Percentiles rank a stretch among this genome's conserved stretches.
phyloP scores from a whole-genome alignment of 2,797 vertebrate genomes.

The Picus viridis region DNA sequence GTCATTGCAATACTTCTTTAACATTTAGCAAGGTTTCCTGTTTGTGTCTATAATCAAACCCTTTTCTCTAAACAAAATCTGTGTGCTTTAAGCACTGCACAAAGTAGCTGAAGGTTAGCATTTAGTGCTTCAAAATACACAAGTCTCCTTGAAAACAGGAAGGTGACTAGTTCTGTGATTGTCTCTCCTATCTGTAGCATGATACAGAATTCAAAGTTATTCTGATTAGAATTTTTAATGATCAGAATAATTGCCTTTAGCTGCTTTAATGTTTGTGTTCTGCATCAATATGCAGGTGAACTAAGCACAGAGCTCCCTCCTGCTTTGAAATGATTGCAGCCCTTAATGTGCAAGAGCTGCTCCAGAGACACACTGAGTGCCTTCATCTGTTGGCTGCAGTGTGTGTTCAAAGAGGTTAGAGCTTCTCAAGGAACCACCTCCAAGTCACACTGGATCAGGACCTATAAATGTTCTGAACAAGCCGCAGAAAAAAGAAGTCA shows the following conservation, averaged over 20 bases:
- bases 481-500: neutral
- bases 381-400: neutral
- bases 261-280: constrained; percentile 1
- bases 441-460: neutral
- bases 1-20: neutral
- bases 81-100: neutral
- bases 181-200: neutral
- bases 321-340: constrained; percentile 34
- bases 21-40: neutral
- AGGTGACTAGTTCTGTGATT: constrained; percentile 58
- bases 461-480: neutral
- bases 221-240: constrained; percentile 57
- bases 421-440: neutral
- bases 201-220: constrained; percentile 54
- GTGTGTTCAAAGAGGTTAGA: neutral
- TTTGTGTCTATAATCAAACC: neutral
- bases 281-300: constrained; percentile 52
- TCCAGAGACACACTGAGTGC: neutral
- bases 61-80: neutral
- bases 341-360: neutral
- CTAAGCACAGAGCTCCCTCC: neutral
- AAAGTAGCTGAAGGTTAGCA: neutral
- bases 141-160: constrained; percentile 56
- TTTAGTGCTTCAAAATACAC: neutral
- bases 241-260: constrained; percentile 60